Conservation (phyloP, 2,113 vertebrate genomes). For the Chaenocephalus aceratus region DNA sequence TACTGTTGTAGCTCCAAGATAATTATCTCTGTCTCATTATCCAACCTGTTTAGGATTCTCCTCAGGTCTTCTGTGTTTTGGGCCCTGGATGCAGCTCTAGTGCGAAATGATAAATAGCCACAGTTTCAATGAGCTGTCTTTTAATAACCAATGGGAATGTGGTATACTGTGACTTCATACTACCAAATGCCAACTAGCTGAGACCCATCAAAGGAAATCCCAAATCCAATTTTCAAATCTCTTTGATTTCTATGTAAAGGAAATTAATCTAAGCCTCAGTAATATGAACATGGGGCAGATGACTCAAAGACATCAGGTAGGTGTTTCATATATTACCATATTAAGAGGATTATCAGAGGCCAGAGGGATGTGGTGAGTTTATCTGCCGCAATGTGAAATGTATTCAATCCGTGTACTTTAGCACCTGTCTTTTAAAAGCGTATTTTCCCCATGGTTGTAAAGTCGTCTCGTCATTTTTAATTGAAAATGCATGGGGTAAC, state of each 20-base stretch:
- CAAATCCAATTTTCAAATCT: slow-evolving; percentile 33
- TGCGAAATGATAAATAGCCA: slow-evolving; percentile 20
- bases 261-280: slow-evolving; percentile 24
- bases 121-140: slow-evolving; percentile 7
- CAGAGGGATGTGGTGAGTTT: slow-evolving; percentile 49
- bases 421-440: slow-evolving; percentile 60
- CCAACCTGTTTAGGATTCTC: slow-evolving; percentile 63
- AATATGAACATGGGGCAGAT: slow-evolving; percentile 32
- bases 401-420: slow-evolving; percentile 40
- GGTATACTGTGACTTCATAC: not conserved
- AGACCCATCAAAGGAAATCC: slow-evolving; percentile 25
- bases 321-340: slow-evolving; percentile 64
- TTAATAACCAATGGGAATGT: slow-evolving; percentile 4
- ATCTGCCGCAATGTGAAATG: slow-evolving; percentile 42
- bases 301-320: slow-evolving; percentile 56
- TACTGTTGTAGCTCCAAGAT: slow-evolving; percentile 60
- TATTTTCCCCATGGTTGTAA: slow-evolving; percentile 57
- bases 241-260: slow-evolving; percentile 13
- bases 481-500: slow-evolving; percentile 65
- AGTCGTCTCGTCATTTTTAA: slow-evolving; percentile 50
- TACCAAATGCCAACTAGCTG: slow-evolving; percentile 14
- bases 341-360: slow-evolving; percentile 73
- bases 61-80: slow-evolving; percentile 47
- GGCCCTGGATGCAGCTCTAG: slow-evolving; percentile 5
- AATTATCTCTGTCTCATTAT: slow-evolving; percentile 71